phyloP scores from a whole-genome alignment of 2,113 vertebrate genomes.

The Oriolus oriolus region DNA sequence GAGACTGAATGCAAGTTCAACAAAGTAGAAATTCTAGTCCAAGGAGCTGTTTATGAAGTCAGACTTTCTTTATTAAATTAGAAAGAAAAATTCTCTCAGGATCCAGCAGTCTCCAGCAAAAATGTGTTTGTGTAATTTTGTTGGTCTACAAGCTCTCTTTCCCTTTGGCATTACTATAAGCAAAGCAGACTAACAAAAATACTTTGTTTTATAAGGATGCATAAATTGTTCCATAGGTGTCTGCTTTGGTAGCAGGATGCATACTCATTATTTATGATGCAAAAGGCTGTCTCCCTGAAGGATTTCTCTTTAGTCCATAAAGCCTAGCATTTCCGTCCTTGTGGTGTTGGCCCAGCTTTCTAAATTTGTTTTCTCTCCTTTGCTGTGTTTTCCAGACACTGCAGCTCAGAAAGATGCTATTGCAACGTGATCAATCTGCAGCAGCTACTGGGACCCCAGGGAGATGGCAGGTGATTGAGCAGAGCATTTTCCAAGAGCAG shows the following conservation, averaged over 20 bases:
- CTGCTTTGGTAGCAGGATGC: background rate
- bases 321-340: background rate
- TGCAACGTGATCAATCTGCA: background rate
- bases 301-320: background rate
- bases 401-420: background rate
- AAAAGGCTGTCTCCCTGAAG: conserved; percentile 6
- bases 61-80: conserved; percentile 48
- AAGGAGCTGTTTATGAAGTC: conserved; percentile 35
- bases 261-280: background rate
- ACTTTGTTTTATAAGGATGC: background rate
- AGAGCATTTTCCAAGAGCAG: background rate
- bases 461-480: background rate
- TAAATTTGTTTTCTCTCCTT: background rate
- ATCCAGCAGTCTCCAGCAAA: conserved; percentile 33
- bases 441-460: background rate
- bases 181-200: background rate
- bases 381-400: background rate
- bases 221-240: background rate
- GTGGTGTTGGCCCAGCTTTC: background rate
- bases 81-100: conserved; percentile 4
- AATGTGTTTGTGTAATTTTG: conserved; percentile 24
- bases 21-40: conserved; percentile 41
- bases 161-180: background rate
- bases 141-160: background rate
- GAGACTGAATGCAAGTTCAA: conserved; percentile 45